These are phyloP conservation scores for Heterotilapia buettikoferi DNA, from an alignment of 2,113 vertebrate species.

Conservation along the genomic window DNA sequence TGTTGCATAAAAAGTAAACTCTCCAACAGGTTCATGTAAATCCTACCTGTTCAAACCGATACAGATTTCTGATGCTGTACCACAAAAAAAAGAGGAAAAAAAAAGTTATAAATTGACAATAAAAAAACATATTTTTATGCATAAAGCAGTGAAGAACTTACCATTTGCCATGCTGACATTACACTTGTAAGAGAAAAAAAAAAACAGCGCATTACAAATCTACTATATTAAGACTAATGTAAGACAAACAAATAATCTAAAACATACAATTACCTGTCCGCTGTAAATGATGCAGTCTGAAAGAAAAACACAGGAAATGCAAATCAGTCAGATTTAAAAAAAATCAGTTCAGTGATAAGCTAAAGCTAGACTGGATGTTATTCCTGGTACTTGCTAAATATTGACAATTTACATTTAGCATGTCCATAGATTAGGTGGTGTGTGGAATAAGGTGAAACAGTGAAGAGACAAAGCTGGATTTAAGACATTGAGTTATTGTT, in stretches of 20 bases:
- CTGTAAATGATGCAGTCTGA: constrained; percentile 60
- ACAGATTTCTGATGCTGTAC: constrained; percentile 59
- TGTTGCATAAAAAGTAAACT: neutral
- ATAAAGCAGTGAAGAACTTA: constrained; percentile 3
- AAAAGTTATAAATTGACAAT: neutral
- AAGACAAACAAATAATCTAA: neutral
- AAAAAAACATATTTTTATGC: neutral
- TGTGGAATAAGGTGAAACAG: neutral
- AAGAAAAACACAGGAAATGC: neutral
- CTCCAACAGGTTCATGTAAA: neutral
- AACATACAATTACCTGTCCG: constrained; percentile 46
- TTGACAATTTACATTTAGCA: neutral
- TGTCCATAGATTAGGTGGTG: neutral
- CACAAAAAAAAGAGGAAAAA: neutral
- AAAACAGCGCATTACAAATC: neutral
- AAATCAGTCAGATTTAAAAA: neutral
- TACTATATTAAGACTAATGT: neutral
- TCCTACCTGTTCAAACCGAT: constrained; percentile 59
- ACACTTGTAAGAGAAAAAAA: constrained; percentile 48
- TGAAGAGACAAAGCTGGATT: neutral
- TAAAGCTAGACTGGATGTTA: neutral
- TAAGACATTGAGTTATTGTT: neutral
- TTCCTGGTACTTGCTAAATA: neutral
- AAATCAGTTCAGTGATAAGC: neutral
- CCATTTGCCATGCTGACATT: constrained; percentile 38